A percentile compares a stretch with the other conserved stretches of the same genome.
Evolutionary conservation across 2,113 vertebrate species (phyloP).

Genomic region (Zingel zingel): DNA sequence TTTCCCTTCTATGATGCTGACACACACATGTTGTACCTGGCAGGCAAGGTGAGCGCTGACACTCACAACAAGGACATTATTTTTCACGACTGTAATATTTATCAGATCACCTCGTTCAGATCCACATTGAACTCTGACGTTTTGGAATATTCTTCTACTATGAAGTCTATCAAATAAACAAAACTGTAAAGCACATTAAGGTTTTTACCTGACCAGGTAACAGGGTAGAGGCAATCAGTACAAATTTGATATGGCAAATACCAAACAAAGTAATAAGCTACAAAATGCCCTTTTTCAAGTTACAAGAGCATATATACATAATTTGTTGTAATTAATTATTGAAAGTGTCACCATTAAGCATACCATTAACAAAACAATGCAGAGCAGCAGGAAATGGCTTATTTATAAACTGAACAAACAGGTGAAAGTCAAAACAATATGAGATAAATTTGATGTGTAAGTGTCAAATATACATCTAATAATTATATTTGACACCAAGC

Average conservation of each 20-base stretch:
- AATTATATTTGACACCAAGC: neutral
- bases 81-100: neutral
- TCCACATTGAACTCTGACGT: neutral
- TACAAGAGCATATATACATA: neutral
- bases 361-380: neutral
- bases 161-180: neutral
- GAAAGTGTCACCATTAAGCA: neutral
- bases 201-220: neutral
- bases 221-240: neutral
- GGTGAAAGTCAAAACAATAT: neutral
- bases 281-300: neutral
- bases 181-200: neutral
- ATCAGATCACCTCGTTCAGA: neutral
- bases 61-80: neutral
- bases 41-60: slow-evolving; percentile 90
- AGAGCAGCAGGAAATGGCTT: neutral
- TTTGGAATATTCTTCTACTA: neutral
- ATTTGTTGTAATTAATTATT: neutral
- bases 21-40: slow-evolving; percentile 97
- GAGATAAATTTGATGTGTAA: neutral
- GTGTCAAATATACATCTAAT: neutral
- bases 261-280: neutral
- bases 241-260: neutral
- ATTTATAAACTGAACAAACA: neutral
- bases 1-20: slow-evolving; percentile 97